Percentiles rank a stretch among this genome's conserved stretches.
Conservation (phyloP, 2,888 invertebrate genomes). For the Rhopalosiphum nymphaeae region DNA sequence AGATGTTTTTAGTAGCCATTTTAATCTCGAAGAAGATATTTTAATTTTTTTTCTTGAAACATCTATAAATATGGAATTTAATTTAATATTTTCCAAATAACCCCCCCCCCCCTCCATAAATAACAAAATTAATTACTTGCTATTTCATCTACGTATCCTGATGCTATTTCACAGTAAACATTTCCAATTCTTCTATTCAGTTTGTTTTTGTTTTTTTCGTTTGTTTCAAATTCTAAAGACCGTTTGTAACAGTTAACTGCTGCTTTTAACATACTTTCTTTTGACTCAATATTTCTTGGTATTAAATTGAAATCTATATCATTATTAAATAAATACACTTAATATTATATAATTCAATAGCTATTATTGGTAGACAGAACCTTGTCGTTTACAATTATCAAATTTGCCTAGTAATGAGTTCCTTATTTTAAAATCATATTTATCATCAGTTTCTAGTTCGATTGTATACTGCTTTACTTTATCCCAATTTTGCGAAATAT, state of each 20-base stretch:
- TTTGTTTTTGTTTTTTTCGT: constrained; percentile 73
- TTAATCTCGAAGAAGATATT: constrained; percentile 30
- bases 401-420: constrained; percentile 69
- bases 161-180: constrained; percentile 86
- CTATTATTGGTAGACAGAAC: background rate
- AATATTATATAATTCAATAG: too few species aligned
- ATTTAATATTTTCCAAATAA: too few species aligned
- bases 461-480: constrained; percentile 72
- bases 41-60: constrained; percentile 45
- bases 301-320: constrained; percentile 68
- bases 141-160: constrained; percentile 84
- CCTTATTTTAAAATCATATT: constrained; percentile 73
- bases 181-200: constrained; percentile 80
- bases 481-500: constrained; percentile 81
- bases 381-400: background rate
- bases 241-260: constrained; percentile 76
- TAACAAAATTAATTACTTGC: constrained; percentile 67
- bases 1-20: constrained; percentile 58
- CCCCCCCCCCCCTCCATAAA: too few species aligned
- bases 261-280: constrained; percentile 63
- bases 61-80: background rate
- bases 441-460: constrained; percentile 56
- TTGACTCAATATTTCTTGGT: constrained; percentile 47
- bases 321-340: background rate
- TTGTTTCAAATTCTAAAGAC: constrained; percentile 74